Evolutionary conservation across 2,113 vertebrate genomes (phyloP).

Genomic region (Callorhinus ursinus): DNA sequence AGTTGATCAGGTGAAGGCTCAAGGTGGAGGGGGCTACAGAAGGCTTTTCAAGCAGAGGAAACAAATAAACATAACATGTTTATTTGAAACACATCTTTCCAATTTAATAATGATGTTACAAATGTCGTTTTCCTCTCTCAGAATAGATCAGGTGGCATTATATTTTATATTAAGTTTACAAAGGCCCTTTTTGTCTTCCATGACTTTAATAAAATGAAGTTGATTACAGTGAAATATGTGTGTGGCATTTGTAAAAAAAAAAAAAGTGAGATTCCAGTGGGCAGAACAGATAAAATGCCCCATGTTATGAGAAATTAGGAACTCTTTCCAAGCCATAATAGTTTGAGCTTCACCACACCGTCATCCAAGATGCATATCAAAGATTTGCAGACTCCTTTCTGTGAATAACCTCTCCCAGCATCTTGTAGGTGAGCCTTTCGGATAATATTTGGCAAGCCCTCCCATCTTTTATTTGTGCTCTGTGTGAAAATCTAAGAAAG

Average conservation of each 20-base stretch:
- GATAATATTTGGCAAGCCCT: not conserved
- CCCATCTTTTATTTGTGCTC: not conserved
- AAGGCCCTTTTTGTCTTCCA: not conserved
- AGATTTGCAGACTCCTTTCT: not conserved
- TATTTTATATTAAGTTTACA: not conserved
- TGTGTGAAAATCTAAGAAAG: not conserved
- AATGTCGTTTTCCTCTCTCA: not conserved
- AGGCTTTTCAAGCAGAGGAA: not conserved
- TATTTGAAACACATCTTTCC: not conserved
- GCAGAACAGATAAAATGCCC: not conserved
- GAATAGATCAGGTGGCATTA: not conserved
- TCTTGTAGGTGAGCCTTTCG: not conserved
- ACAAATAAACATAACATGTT: not conserved
- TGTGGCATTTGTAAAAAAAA: not conserved
- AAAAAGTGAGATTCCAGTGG: not conserved
- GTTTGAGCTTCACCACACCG: not conserved
- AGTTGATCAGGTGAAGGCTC: not conserved
- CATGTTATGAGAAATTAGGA: not conserved
- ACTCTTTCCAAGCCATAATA: not conserved
- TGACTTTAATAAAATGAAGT: conserved; percentile 37
- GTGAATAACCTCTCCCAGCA: not conserved
- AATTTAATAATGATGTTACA: not conserved
- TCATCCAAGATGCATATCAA: not conserved
- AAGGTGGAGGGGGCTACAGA: not conserved
- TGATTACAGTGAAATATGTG: not conserved